Conservation (phyloP, 1,140 invertebrate species). For the Heliconius hermathena region DNA sequence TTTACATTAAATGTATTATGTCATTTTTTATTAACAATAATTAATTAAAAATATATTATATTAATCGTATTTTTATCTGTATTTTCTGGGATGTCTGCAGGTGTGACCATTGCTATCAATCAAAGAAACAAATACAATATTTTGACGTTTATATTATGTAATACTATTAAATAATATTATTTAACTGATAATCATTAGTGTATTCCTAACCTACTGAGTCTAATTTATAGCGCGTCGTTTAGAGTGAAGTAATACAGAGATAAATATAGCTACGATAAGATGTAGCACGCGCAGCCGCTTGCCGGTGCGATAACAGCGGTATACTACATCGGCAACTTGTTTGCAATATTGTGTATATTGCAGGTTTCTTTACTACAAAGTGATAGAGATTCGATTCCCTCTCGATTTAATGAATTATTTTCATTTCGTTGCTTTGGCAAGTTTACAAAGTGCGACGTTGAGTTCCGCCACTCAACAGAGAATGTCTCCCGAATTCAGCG, state of each 20-base stretch:
- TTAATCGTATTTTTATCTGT: background rate
- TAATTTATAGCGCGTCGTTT: conserved; percentile 31
- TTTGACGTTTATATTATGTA: conserved; percentile 1
- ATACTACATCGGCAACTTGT: conserved; percentile 13
- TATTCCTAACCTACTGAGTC: conserved; percentile 37
- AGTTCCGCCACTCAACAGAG: no score
- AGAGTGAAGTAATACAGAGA: conserved; percentile 45
- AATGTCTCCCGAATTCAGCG: no score
- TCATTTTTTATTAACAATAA: background rate
- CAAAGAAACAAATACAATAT: background rate
- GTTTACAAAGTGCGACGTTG: no score
- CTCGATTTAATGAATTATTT: background rate
- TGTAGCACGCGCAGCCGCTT: conserved; percentile 39
- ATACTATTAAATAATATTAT: background rate
- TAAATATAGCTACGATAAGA: conserved; percentile 48
- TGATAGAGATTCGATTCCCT: background rate
- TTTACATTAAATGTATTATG: background rate
- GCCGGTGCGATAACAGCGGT: conserved; percentile 28
- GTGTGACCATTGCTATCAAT: background rate
- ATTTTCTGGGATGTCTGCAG: background rate
- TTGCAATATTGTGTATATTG: background rate
- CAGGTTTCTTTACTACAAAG: background rate
- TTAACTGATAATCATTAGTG: conserved; percentile 20
- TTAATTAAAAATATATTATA: background rate
- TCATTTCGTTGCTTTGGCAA: no score